Base-by-base conservation (phyloP, 2,888 invertebrate species). In the Tubiluchus corallicola region DNA sequence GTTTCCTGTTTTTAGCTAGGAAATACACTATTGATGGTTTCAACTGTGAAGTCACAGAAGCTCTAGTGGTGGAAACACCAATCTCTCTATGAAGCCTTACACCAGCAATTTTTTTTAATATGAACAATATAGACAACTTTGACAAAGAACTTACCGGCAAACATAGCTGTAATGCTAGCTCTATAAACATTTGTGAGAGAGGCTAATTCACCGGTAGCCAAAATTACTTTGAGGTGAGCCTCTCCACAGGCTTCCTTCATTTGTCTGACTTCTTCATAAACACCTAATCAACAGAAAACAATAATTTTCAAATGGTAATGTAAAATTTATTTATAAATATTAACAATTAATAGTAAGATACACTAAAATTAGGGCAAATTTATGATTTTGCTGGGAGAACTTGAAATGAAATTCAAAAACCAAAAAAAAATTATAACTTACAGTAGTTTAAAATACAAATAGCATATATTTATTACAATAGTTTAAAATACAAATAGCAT, bases 151-250 rank as follows among this genome's bases (percentile, higher is more conserved):
- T 44, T 47, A 65, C 67, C 68, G 45, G 92, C 92, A 73, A 82
- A 73, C 85, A 96, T 92, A 17, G 85, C 81, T 38, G 42, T 83
- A 70, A 88, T 74, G 17, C 64, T 63, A 41, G 68, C 68, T 51
- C 77, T 80, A 63, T 90, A 88, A 2, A 96, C 79, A 68, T 88
- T 87, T 51, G 74, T 73, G 62, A 84, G 74, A 43, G 75, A 74
- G 5, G 77, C 82, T 29, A 94, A 71, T 67, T 98, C 96, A 13
- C 96, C 96, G 41, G 84, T 79, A 1, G 88, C 88, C 48, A 98
- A 70, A 56, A 98, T 98, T 0, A 85, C 79, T 68, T 98, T 98
- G 66, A 98, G 68, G 56, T 79, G 81, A 4, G 76, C 77, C 3
- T 65, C 57, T 0, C 77, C 77, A 62, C 92, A 92, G 1, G 77